These are phyloP conservation scores for Tribolium madens DNA, from an alignment of 1,140 invertebrate genomes.

Conservation along the genomic window DNA sequence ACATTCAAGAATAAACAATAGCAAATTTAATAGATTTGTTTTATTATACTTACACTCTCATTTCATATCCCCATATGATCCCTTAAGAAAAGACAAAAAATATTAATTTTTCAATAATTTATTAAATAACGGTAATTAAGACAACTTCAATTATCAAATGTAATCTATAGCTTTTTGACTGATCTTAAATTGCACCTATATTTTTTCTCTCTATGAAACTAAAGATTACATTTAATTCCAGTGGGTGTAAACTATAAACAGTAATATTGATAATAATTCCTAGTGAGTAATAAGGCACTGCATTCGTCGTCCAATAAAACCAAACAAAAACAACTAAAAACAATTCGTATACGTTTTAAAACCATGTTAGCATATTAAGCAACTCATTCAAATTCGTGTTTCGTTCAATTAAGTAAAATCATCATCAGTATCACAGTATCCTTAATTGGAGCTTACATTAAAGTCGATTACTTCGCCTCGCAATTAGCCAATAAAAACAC, in stretches of 20 bases:
- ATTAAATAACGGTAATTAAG: conserved; percentile 27
- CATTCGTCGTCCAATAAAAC: conserved; percentile 41
- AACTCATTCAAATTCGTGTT: conserved; percentile 43
- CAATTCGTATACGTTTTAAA: conserved; percentile 44
- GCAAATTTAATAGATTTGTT: too few species aligned
- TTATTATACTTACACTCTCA: too few species aligned
- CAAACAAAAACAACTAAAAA: conserved; percentile 43
- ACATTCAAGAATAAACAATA: too few species aligned
- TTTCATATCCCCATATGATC: too few species aligned
- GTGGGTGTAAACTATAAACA: conserved; percentile 8
- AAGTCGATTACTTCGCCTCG: conserved; percentile 50
- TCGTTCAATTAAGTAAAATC: conserved; percentile 46
- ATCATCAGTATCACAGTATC: conserved; percentile 57
- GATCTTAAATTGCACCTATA: conserved; percentile 49
- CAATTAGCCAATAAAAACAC: conserved; percentile 53
- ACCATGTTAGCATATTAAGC: conserved; percentile 6
- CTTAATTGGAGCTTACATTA: conserved; percentile 47
- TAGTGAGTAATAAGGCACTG: conserved; percentile 14
- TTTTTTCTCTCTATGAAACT: conserved; percentile 42
- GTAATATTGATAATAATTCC: conserved; percentile 34
- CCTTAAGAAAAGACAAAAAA: background rate
- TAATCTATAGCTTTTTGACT: background rate
- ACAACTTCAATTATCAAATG: background rate
- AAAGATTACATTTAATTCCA: conserved; percentile 29
- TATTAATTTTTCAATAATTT: background rate